phyloP scores from a whole-genome alignment of 2,888 invertebrate species.

The Stenodera caucasica region DNA sequence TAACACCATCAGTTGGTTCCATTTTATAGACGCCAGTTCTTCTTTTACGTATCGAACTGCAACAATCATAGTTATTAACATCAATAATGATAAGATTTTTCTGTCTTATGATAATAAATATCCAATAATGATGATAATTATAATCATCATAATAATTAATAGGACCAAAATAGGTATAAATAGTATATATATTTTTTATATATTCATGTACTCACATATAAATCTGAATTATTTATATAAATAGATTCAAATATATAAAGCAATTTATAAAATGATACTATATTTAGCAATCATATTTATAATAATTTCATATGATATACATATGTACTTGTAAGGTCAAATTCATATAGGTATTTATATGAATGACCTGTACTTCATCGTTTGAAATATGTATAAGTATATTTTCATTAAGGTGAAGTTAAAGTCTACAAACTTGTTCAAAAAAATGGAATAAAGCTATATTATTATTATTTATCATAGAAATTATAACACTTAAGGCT shows the following conservation, averaged over 20 bases:
- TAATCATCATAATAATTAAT: no score
- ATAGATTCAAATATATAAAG: conserved; percentile 3
- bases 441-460: no score
- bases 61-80: conserved; percentile 15
- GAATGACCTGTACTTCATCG: conserved; percentile 5
- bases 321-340: conserved; percentile 40
- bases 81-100: conserved; percentile 1
- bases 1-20: conserved; percentile 48
- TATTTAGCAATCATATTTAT: conserved; percentile 23
- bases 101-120: not conserved
- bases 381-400: no score
- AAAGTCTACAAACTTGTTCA: no score
- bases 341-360: conserved; percentile 32
- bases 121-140: not conserved
- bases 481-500: no score
- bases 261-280: conserved; percentile 18
- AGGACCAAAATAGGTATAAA: not conserved
- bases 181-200: not conserved
- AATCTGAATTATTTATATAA: conserved; percentile 9
- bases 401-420: not conserved
- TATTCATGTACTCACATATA: no score
- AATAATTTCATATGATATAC: no score
- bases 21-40: conserved; percentile 52
- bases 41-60: conserved; percentile 41
- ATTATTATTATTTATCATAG: no score